These are phyloP conservation scores for Micromys minutus DNA, from an alignment of 2,113 vertebrate species.

Conservation along the genomic window DNA sequence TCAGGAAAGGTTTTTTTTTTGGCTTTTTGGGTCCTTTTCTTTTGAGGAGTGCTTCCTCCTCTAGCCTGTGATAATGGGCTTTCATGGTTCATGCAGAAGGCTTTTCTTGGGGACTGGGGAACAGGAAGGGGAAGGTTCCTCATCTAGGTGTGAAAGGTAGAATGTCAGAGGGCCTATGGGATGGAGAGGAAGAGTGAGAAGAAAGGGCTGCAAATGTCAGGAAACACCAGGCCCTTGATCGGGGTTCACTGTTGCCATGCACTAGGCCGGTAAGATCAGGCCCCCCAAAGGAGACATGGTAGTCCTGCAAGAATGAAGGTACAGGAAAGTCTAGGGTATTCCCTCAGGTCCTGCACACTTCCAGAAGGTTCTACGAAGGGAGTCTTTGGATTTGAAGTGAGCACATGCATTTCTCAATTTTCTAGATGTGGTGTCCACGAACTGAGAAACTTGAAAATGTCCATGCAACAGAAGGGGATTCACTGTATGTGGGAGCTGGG, in stretches of 20 bases:
- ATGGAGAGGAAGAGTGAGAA: neutral
- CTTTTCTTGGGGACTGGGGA: neutral
- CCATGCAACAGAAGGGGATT: rapidly evolving
- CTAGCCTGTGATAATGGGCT: rapidly evolving
- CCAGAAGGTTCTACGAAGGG: neutral
- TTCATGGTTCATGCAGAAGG: rapidly evolving
- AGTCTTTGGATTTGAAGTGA: neutral
- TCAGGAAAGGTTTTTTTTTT: neutral
- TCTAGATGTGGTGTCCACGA: rapidly evolving
- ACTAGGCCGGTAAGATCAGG: neutral
- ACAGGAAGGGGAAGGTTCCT: too few species aligned
- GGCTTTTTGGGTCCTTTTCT: neutral
- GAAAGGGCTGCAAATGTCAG: rapidly evolving
- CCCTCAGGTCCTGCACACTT: neutral
- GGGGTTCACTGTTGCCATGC: rapidly evolving
- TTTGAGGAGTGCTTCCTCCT: neutral
- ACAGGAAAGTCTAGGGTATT: neutral
- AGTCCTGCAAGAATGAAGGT: rapidly evolving
- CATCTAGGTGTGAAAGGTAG: neutral
- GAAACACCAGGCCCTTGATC: rapidly evolving
- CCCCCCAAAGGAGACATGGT: rapidly evolving
- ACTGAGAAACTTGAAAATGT: rapidly evolving
- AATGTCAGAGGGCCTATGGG: rapidly evolving
- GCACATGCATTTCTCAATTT: rapidly evolving
- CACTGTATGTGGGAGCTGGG: neutral